Evolutionary conservation across 2,888 invertebrate species (phyloP), one percentile per base, ranked within the genome.

Genomic region (Julus scandinavius): DNA sequence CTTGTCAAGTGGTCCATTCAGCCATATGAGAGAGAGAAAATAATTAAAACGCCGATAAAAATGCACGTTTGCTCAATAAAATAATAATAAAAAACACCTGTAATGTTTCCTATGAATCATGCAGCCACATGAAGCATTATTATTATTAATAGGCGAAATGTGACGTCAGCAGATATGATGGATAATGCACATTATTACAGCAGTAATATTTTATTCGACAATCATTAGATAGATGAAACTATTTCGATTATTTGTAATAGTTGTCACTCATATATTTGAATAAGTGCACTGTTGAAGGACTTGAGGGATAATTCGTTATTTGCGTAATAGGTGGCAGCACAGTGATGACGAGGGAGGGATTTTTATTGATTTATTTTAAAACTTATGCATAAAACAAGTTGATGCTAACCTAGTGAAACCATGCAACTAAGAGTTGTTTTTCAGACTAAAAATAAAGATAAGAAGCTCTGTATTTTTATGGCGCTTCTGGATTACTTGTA

Each of bases 91-190:
- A 83, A 85, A 49, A 50, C 85, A 85, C 85, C 85, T 85, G 85
- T 85, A 85, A 45, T 49, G 85, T 85, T 85, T 85, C 85, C 85
- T 45, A 85, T 85, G 85, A 85, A 49, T 85, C 85, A 85, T 85
- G 6, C 50, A 20, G 11, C 49, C 11, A 85, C 45, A 45, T 85
- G 41, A 49, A 85, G 50, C 50, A 85, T 72, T 72, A 72, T 85
- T 45, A 45, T 85, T 85, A 49, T 85, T 49, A 85, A 85, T 85
- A 85, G 85, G 85, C 85, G 29, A 9, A 17, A 20, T 85, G 50
- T 85, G 85, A 85, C 85, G 85, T 50, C 85, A 85, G 38, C 80
- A 80, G 38, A 80, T 80, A 80, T 80, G 80, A 85, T 85, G 50
- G 85, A 45, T 50, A 85, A 49, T 45, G 45, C 85, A 4, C 49